Conservation (phyloP, 2,888 invertebrate species). For the Mythimna vitellina region DNA sequence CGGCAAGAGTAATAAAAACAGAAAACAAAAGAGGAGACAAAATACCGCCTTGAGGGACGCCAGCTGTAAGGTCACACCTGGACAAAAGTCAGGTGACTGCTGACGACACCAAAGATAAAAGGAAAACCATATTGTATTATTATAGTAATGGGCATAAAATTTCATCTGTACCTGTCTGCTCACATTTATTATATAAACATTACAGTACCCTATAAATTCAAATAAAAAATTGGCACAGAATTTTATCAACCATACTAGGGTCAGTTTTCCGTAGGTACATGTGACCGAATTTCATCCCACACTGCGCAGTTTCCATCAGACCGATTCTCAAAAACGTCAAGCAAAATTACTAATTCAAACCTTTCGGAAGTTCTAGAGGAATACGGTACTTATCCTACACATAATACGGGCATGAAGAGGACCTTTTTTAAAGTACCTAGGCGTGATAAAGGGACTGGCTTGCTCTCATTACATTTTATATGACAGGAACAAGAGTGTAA, state of each 20-base stretch:
- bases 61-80: too few relatives aligned
- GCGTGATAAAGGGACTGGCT: constrained; percentile 47
- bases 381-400: constrained; percentile 17
- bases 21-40: too few relatives aligned
- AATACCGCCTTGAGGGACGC: too few relatives aligned
- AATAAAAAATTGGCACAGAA: neutral
- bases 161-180: too few relatives aligned
- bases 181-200: too few relatives aligned
- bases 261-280: neutral
- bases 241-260: neutral
- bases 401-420: constrained; percentile 29
- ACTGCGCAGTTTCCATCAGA: neutral
- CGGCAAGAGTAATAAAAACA: too few relatives aligned
- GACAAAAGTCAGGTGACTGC: too few relatives aligned
- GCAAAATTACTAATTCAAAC: constrained; percentile 25
- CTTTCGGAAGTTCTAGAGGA: constrained; percentile 17
- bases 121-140: too few relatives aligned
- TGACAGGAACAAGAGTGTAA: constrained; percentile 54
- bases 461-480: constrained; percentile 58
- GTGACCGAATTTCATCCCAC: neutral
- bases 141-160: too few relatives aligned
- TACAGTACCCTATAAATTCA: neutral
- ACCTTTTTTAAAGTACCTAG: constrained; percentile 47
- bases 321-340: constrained; percentile 8
- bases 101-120: too few relatives aligned